Evolutionary conservation across 2,888 invertebrate genomes (phyloP), one percentile per base, ranked within the genome.

Genomic region (Eupithecia subumbrata): DNA sequence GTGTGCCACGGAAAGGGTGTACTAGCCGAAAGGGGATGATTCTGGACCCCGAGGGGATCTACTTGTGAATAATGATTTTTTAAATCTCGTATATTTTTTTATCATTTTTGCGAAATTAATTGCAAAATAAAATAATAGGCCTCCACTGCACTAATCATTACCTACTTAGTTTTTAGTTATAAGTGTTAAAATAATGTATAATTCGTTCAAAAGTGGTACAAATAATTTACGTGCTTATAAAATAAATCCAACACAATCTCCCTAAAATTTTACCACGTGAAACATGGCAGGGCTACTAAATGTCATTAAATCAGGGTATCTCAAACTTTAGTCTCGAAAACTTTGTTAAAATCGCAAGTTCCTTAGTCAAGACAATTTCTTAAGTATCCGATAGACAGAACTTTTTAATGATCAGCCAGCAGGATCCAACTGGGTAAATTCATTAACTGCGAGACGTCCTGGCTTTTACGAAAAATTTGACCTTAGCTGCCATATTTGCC

Each of bases 371-470:
- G 77, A 78, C 72, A 75, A 79, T 79, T 74, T 76, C 72, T 70
- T 70, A 76, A 78, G 78, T 75, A 78, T 75, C 75, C 66, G 73
- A 12, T 68, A 22, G 69, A 76, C n/a, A 30, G 48, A 79, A 79
- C 71, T 79, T 78, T 79, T 75, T 79, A 79, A 79, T 79, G 79
- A 79, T 79, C 78, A 60, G 72, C 37, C 76, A 34, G 70, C 37
- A n/a, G 67, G 72, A 73, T 75, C 67, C 69, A 69, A 45, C 37
- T 2, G 56, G 66, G 43, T 67, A 67, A 22, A 22, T 43, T 67
- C 18, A 18, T 67, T 12, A 67, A 40, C 37, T 22, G 22, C 37
- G n/a, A 40, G 22, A 67, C 22, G 43, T 66, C 37, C 66, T 37
- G 18, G 52, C 52, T 45, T 56, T 1, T 22, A 56, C 22, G 22